Conservation (phyloP, 2,113 vertebrate genomes). For the Gasterosteus aculeatus region DNA sequence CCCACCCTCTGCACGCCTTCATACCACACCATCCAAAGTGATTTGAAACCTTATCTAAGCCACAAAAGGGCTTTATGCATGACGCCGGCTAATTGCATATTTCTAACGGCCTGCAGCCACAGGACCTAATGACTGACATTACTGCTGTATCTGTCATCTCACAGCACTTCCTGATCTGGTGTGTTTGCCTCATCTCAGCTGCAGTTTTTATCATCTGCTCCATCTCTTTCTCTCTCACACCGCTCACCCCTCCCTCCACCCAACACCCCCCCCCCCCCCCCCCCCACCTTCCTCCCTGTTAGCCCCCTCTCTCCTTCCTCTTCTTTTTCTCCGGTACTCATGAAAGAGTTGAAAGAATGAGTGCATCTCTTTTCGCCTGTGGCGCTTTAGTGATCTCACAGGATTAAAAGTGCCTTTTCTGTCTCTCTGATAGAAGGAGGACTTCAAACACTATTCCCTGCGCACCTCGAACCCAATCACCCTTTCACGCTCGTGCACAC, state of each 20-base stretch:
- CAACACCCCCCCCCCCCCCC: slow-evolving; percentile 1
- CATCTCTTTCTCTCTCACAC: background rate
- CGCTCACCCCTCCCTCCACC: background rate
- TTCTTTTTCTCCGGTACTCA: slow-evolving; percentile 47
- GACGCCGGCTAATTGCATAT: slow-evolving; percentile 31
- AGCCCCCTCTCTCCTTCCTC: slow-evolving; percentile 49
- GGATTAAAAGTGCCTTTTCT: slow-evolving; percentile 78
- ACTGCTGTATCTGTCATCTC: slow-evolving; percentile 60
- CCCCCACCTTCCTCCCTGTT: slow-evolving; percentile 50
- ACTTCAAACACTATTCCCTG: slow-evolving; percentile 80
- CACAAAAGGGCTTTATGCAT: slow-evolving; percentile 5
- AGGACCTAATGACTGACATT: slow-evolving; percentile 55
- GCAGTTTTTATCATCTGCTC: slow-evolving; percentile 67
- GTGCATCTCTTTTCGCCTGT: slow-evolving; percentile 78
- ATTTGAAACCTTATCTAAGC: slow-evolving; percentile 32
- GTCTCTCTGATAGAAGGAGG: slow-evolving; percentile 75
- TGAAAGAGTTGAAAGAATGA: slow-evolving; percentile 75
- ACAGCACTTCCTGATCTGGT: slow-evolving; percentile 51
- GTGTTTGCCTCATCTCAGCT: slow-evolving; percentile 58
- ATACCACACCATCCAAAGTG: slow-evolving; percentile 9
- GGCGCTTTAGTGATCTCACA: slow-evolving; percentile 76
- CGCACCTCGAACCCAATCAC: slow-evolving; percentile 73
- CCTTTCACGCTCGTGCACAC: slow-evolving; percentile 65
- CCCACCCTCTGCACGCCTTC: background rate
- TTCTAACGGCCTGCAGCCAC: slow-evolving; percentile 12